These are phyloP conservation scores for Chaunax sp. DNA, from an alignment of 2,797 vertebrate genomes.

Conservation along the genomic window DNA sequence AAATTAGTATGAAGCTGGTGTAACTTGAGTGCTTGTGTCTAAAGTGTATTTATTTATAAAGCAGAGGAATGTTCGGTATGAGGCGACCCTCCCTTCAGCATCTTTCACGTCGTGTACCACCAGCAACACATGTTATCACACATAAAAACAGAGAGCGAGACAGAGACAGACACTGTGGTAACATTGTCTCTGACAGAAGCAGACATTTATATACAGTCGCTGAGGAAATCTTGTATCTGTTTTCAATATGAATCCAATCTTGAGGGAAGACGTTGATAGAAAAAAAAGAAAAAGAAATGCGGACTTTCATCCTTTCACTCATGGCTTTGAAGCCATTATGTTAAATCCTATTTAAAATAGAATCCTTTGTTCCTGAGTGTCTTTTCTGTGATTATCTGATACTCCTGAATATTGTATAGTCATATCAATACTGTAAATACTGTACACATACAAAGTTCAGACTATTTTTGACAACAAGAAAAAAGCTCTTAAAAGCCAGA, in stretches of 20 bases:
- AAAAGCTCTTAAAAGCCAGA: background rate
- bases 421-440: background rate
- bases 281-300: no score
- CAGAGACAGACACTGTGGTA: conserved; percentile 36
- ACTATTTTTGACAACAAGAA: background rate
- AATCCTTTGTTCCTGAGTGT: background rate
- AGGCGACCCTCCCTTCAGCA: conserved; percentile 72
- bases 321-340: background rate
- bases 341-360: conserved; percentile 2
- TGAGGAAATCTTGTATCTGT: no score
- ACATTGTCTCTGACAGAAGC: conserved; percentile 64
- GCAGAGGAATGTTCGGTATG: conserved; percentile 82
- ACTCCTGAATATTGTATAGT: background rate
- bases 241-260: background rate
- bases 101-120: conserved; percentile 77
- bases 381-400: conserved; percentile 4
- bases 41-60: conserved; percentile 86
- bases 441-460: background rate
- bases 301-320: background rate
- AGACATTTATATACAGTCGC: background rate
- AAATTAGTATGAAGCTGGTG: conserved; percentile 74
- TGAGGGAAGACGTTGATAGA: background rate
- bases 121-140: conserved; percentile 76
- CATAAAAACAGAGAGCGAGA: conserved; percentile 65
- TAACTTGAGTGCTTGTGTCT: conserved; percentile 76